Percentiles rank a stretch among this genome's conserved stretches.
These are phyloP conservation scores for Cepaea hortensis DNA, from an alignment of 2,888 invertebrate genomes.

Conservation along the genomic window DNA sequence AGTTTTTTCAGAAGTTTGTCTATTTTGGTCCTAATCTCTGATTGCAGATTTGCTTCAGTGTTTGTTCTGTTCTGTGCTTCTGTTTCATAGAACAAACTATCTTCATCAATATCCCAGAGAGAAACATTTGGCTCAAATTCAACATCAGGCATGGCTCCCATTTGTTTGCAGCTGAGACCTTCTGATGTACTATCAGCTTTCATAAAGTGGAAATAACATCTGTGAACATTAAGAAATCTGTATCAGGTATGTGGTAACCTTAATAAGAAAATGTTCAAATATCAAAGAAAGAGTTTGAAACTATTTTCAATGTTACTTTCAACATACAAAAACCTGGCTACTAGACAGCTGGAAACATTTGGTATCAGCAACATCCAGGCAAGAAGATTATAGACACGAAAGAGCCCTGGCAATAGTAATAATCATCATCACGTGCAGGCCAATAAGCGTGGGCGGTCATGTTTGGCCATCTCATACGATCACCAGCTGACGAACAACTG, in stretches of 20 bases:
- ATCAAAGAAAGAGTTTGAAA: not conserved
- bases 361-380: too few species aligned
- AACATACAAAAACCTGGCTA: too few species aligned
- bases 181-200: too few species aligned
- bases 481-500: too few species aligned
- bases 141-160: not conserved
- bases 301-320: not conserved
- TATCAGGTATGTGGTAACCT: not conserved
- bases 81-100: not conserved
- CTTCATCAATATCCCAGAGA: not conserved
- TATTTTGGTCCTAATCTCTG: not conserved
- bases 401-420: too few species aligned
- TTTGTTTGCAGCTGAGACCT: too few species aligned
- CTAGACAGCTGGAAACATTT: too few species aligned
- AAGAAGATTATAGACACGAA: too few species aligned
- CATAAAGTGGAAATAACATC: conserved; percentile 17
- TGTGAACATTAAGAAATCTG: not conserved
- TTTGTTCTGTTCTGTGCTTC: not conserved
- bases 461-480: too few species aligned
- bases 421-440: too few species aligned
- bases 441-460: too few species aligned
- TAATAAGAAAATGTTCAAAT: not conserved
- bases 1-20: not conserved
- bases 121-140: not conserved
- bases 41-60: not conserved